Evolutionary conservation across 2,888 invertebrate genomes (phyloP).

Genomic region (Beris morrisii): DNA sequence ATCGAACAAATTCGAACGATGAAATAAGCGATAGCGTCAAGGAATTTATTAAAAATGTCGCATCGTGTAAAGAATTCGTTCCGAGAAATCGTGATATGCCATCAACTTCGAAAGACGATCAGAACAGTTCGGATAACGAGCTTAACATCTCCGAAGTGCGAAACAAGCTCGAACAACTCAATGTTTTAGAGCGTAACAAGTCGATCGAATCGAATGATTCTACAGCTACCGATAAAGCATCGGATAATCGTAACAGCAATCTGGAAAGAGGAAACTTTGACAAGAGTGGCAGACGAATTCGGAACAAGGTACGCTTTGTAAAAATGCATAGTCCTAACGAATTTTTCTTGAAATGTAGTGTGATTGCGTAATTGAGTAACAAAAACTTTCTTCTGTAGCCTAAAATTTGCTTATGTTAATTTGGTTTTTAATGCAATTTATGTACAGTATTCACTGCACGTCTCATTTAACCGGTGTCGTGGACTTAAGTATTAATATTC

Average conservation of each 20-base stretch:
- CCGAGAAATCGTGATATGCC: constrained; percentile 36
- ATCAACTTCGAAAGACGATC: background rate
- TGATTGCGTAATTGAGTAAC: too few relatives aligned
- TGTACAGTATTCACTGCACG: too few relatives aligned
- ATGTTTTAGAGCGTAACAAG: constrained; percentile 39
- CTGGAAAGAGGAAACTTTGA: constrained; percentile 26
- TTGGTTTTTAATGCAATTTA: too few relatives aligned
- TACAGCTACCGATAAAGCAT: background rate
- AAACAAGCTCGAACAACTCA: constrained; percentile 34
- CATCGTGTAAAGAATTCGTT: constrained; percentile 42
- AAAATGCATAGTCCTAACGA: background rate
- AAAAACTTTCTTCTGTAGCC: too few relatives aligned
- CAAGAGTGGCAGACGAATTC: constrained; percentile 45
- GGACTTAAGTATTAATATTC: too few relatives aligned
- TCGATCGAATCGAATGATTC: background rate
- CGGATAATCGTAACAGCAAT: background rate
- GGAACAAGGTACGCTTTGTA: constrained; percentile 49
- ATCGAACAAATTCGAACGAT: constrained; percentile 9
- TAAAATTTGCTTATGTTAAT: too few relatives aligned
- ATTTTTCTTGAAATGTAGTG: too few relatives aligned
- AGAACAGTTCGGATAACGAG: constrained; percentile 14
- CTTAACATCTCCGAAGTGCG: constrained; percentile 41
- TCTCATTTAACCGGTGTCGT: too few relatives aligned
- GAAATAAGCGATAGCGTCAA: constrained; percentile 43
- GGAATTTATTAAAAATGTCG: constrained; percentile 45